These are phyloP conservation scores for Dicaeum eximium DNA, from an alignment of 2,113 vertebrate species.

Conservation along the genomic window DNA sequence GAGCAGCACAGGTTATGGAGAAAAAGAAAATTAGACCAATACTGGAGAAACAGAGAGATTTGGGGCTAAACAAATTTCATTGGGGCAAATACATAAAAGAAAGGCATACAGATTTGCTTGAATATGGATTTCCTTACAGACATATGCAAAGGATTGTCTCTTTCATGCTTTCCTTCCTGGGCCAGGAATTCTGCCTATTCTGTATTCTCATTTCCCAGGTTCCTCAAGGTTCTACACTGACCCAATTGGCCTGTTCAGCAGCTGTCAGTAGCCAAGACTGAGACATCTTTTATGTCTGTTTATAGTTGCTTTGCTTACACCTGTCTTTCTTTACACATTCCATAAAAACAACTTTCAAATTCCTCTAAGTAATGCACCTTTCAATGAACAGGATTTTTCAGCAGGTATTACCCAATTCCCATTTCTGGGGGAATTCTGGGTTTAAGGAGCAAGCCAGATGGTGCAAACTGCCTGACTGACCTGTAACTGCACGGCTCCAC, in stretches of 20 bases:
- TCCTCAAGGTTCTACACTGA: background rate
- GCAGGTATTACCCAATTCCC: background rate
- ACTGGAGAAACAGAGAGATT: background rate
- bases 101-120: background rate
- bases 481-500: accelerated
- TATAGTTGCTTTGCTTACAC: background rate
- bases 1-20: background rate
- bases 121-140: background rate
- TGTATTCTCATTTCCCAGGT: background rate
- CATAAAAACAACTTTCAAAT: background rate
- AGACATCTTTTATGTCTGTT: background rate
- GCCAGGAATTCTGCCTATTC: background rate
- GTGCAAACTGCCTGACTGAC: background rate
- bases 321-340: background rate
- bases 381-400: background rate
- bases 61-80: background rate
- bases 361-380: background rate
- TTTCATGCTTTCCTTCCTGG: background rate
- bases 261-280: background rate
- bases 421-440: background rate
- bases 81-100: background rate
- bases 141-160: background rate
- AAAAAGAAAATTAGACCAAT: background rate
- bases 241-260: background rate
- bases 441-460: background rate